Conservation (phyloP, 2,797 vertebrate genomes). For the Rhinella marina region DNA sequence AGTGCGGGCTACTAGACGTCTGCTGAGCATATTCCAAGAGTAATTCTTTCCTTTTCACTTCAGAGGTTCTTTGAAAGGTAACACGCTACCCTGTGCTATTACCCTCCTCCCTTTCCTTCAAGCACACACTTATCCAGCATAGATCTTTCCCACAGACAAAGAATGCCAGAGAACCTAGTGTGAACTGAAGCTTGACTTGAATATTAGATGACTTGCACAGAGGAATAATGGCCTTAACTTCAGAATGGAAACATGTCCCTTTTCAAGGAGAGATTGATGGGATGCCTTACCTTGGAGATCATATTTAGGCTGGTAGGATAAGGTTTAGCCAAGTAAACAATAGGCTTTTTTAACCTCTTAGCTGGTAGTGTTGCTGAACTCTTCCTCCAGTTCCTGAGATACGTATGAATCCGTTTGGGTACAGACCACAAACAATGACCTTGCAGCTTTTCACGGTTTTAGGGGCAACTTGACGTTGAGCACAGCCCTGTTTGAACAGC, state of each 20-base stretch:
- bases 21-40: constrained; percentile 51
- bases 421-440: constrained; percentile 54
- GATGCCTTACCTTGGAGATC: constrained; percentile 52
- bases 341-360: constrained; percentile 40
- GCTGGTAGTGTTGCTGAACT: constrained; percentile 29
- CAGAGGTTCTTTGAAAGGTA: constrained; percentile 58
- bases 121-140: constrained; percentile 54
- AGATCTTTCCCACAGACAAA: constrained; percentile 63
- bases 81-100: constrained; percentile 46
- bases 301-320: constrained; percentile 46
- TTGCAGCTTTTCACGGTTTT: constrained; percentile 28
- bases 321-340: constrained; percentile 53
- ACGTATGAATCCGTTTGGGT: constrained; percentile 6
- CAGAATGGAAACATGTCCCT: constrained; percentile 61
- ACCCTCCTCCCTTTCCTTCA: constrained; percentile 43
- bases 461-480: not conserved
- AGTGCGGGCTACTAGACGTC: constrained; percentile 38
- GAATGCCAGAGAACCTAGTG: constrained; percentile 60
- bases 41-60: constrained; percentile 60
- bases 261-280: constrained; percentile 60
- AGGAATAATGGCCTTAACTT: constrained; percentile 58
- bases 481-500: not conserved
- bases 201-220: constrained; percentile 58
- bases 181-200: constrained; percentile 61
- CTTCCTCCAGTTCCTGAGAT: not conserved